Base-by-base conservation (phyloP, 2,888 invertebrate species). In the Yponomeuta evonymella region DNA sequence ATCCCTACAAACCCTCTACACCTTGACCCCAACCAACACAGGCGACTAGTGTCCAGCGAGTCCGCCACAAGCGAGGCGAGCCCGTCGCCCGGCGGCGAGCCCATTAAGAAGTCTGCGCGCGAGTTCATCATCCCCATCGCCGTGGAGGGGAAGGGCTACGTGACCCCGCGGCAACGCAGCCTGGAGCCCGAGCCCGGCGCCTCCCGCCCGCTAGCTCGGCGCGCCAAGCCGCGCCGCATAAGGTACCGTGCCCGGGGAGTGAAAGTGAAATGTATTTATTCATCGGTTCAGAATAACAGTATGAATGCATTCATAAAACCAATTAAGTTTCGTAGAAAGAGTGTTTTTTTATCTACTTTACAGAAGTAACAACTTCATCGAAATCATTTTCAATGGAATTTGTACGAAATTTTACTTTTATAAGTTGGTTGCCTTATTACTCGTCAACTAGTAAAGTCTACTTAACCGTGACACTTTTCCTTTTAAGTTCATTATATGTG, bases 121-220 rank as follows among this genome's bases (percentile, higher is more conserved):
- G 97, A 98, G 88, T 97, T 97, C 82, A 97, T 98, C 79, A 97
- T 98, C 86, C 97, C 97, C n/a, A 97, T 98, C 80, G 97, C 97
- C 29, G 96, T 97, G 71, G 97, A 98, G 86, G 97, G 97, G 76
- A 97, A 97, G 73, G 97, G 97, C 73, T 96, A 95, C 84, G 96
- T 96, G 8, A 96, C 96, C 36, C 96, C 96, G 36, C 93, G 92
- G 1, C 92, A 90, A 73, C 95, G 96, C 75, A 96, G 96, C 83
- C 90, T 96, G 72, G 96, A 97, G 83, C 96, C 96, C 23, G 96
- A 96, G 72, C 92, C 94, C 58, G 93, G 93, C 36, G 89, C 12
- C 12, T 12, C 93, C 70, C 89, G 84, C 79, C 86, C 86, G 78
- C 87, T 88, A 78, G 88, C 84, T 89, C 79, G 76, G 89, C 79